Base-by-base conservation (phyloP, 2,797 vertebrate genomes). In the Schizopygopsis malacanthus region DNA sequence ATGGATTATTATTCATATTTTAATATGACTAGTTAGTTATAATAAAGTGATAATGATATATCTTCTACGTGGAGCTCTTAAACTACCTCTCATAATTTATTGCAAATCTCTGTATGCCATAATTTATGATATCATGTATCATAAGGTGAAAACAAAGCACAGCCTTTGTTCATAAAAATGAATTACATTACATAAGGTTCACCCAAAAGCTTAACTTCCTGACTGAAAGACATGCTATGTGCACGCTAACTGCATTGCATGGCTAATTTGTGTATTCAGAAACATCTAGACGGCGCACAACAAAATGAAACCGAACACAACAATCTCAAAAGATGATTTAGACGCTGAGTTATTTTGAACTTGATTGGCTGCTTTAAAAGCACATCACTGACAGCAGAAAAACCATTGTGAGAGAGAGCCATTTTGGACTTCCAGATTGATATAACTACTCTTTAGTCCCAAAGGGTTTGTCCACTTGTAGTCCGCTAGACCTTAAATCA, bases 381-480 rank as follows among this genome's bases (percentile, higher is more conserved):
- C 8, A 2, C 25, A 33, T 25, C 15, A 28, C 12, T 50, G 11
- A 47, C 71, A 73, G 13, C 6, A 4, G 15, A 75, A 75, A 16
- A 16, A 20, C 20, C 47, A 28, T 5, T 72, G 41, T 28, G 71
- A 37, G 28, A 33, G 47, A 5, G 45, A 54, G 16, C 7, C 25
- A 54, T 76, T 76, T 76, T 52, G 28, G 37, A 37, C 7, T 82
- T 56, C 22, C 33, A 56, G 37, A 56, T 56, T 6, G 37, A 56
- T 56, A 6, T 12, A 70, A 81, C 33, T 16, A 20, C n/a, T 28
- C 22, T 47, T 69, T 63, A 61, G 41, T 82, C 67, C 25, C 25
- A 63, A 75, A 50, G 43, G 39, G 28, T n/a, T 75, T 37, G 41
- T 61, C 54, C 39, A 45, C 52, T 82, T 79, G 15, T 82, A 47